Percentiles rank a stretch among this genome's conserved stretches.
These are phyloP conservation scores for Volucella inflata DNA, from an alignment of 2,888 invertebrate genomes.

Conservation along the genomic window DNA sequence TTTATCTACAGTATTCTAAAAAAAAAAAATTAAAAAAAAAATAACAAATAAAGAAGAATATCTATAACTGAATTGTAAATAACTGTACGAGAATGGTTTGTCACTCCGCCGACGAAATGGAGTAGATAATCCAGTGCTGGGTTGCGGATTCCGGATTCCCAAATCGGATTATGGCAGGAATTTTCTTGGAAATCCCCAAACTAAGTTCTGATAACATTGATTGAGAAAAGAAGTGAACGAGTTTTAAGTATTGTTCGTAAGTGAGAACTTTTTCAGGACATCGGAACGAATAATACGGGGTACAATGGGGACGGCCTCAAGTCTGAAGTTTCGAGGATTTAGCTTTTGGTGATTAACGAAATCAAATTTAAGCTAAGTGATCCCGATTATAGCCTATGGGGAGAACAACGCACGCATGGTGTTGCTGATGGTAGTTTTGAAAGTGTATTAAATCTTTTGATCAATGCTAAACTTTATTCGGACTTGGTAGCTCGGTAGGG, in stretches of 20 bases:
- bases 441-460: too few species aligned
- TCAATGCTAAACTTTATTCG: too few species aligned
- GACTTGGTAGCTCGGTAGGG: too few species aligned
- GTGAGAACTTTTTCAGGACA: conserved; percentile 16
- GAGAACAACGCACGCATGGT: too few species aligned
- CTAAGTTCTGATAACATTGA: conserved; percentile 38
- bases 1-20: conserved; percentile 98
- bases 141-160: neutral
- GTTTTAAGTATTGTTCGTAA: conserved; percentile 21
- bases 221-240: conserved; percentile 38
- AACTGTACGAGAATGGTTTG: too few species aligned
- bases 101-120: too few species aligned
- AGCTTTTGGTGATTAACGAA: conserved; percentile 51
- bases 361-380: conserved; percentile 46
- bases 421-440: too few species aligned
- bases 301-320: conserved; percentile 2
- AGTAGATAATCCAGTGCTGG: too few species aligned
- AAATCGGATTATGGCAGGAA: conserved; percentile 34
- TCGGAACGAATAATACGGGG: conserved; percentile 2
- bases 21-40: conserved; percentile 75
- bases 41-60: neutral
- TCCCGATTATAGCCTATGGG: neutral
- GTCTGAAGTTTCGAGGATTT: conserved; percentile 8
- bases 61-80: too few species aligned
- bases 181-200: conserved; percentile 30